Evolutionary conservation across 2,888 invertebrate genomes (phyloP), one percentile per base, ranked within the genome.

Genomic region (Bombyx huttoni): DNA sequence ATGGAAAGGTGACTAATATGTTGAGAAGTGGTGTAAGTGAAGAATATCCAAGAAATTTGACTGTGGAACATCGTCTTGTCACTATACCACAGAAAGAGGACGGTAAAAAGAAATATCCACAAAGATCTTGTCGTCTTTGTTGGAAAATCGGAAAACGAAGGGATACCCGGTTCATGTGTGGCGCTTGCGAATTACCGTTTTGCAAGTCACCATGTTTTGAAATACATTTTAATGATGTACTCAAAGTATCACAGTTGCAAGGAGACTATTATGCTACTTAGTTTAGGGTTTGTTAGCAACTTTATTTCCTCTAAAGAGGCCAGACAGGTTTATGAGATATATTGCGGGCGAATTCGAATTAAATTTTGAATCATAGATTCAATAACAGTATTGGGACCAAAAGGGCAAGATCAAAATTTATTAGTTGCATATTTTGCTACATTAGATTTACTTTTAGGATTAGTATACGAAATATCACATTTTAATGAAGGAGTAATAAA

Each of bases 51-150:
- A 73, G 76, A 59, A 71, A 75, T 40, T 40, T 10, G n/a, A 66
- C 75, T 13, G 59, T 73, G 61, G 81, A 84, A 52, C 89, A 89
- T 61, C 78, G 83, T 46, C 80, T 89, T 49, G 76, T 86, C 12
- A 89, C 89, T 10, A 89, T 89, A 54, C 89, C 89, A n/a, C 89
- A 89, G 63, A 89, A 89, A 58, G 89, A 89, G 70, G 89, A 89
- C 58, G 89, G 89, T 7, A 89, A 89, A 70, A 89, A 89, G 74
- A 89, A 89, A 59, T 89, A 89, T 62, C 89, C 89, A 0, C 89
- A 89, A 56, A 73, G 89, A 7, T 89, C 89, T n/a, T 89, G 89
- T 61, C 74, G 89, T 49, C 77, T 87, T 9, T 89, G 89, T 56
- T 89, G 89, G 89, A 81, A 87, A 62, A 80, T 85, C 60, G 89